Conservation (phyloP, 2,797 vertebrate species). For the Sardinella longiceps region DNA sequence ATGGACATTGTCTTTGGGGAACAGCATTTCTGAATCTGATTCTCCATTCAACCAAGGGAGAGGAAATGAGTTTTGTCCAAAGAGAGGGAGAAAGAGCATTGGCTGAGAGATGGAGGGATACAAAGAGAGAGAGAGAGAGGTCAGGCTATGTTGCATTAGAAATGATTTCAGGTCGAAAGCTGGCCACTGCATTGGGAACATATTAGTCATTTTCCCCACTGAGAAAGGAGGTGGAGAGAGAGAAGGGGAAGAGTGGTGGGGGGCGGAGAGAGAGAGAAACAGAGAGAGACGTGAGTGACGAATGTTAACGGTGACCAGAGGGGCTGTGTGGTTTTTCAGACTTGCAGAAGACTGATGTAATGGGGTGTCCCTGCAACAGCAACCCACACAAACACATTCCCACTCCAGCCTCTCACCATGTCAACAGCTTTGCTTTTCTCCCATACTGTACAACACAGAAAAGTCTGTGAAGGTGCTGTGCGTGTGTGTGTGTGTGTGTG, state of each 20-base stretch:
- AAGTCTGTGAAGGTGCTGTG: slow-evolving; percentile 36
- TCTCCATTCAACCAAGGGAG: not conserved
- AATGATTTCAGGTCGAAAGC: slow-evolving; percentile 46
- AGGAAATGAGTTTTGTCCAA: not conserved
- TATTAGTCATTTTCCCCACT: not conserved
- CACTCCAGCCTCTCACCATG: not conserved
- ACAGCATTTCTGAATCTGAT: too few relatives aligned
- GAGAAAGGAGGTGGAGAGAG: not conserved
- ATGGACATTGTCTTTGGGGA: too few relatives aligned
- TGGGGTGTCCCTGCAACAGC: too few relatives aligned
- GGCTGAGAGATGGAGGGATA: slow-evolving; percentile 39
- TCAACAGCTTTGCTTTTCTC: not conserved
- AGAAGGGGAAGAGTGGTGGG: too few relatives aligned
- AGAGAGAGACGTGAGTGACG: not conserved
- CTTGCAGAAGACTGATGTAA: too few relatives aligned
- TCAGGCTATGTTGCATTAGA: slow-evolving; percentile 46
- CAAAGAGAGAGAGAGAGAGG: slow-evolving; percentile 31
- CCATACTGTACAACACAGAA: slow-evolving; percentile 30
- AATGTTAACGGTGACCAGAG: too few relatives aligned
- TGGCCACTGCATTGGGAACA: slow-evolving; percentile 13
- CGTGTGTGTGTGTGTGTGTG: too few relatives aligned
- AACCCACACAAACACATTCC: not conserved
- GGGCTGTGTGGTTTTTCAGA: too few relatives aligned
- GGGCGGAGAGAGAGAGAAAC: not conserved
- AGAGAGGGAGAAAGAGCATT: slow-evolving; percentile 44